phyloP scores from a whole-genome alignment of 2,113 vertebrate species.

The Okapia johnstoni region DNA sequence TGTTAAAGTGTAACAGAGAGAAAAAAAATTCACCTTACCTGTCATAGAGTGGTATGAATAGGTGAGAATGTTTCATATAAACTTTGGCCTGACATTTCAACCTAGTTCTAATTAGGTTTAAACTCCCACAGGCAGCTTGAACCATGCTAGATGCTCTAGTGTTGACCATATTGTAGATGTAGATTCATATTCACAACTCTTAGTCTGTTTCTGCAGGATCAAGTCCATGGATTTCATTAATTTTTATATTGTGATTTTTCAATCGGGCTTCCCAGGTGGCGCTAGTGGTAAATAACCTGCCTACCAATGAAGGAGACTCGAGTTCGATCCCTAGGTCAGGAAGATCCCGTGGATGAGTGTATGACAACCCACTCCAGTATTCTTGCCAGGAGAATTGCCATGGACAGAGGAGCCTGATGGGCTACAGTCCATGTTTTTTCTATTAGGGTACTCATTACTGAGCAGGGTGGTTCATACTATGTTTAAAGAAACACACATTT shows the following conservation, averaged over 20 bases:
- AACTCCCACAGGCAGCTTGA: not conserved
- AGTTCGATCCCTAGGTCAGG: not conserved
- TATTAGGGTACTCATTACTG: not conserved
- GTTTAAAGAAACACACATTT: not conserved
- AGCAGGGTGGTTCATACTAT: not conserved
- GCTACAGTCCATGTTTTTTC: not conserved
- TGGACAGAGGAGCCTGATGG: not conserved
- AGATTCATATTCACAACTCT: not conserved
- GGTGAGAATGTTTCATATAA: not conserved
- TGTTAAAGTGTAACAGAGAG: not conserved
- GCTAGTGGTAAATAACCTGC: not conserved
- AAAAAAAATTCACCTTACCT: not conserved
- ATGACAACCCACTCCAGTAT: not conserved
- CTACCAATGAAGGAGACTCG: not conserved
- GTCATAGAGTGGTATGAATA: not conserved
- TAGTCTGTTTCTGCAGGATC: not conserved
- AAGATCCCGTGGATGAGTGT: fast-evolving
- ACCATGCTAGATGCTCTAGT: not conserved
- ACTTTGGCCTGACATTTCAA: not conserved
- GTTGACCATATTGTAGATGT: fast-evolving
- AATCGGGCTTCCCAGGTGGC: not conserved
- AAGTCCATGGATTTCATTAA: not conserved
- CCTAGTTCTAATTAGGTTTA: not conserved
- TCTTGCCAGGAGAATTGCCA: not conserved
- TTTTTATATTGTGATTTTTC: not conserved